Conservation (phyloP, 2,113 vertebrate genomes). For the Serinus canaria region DNA sequence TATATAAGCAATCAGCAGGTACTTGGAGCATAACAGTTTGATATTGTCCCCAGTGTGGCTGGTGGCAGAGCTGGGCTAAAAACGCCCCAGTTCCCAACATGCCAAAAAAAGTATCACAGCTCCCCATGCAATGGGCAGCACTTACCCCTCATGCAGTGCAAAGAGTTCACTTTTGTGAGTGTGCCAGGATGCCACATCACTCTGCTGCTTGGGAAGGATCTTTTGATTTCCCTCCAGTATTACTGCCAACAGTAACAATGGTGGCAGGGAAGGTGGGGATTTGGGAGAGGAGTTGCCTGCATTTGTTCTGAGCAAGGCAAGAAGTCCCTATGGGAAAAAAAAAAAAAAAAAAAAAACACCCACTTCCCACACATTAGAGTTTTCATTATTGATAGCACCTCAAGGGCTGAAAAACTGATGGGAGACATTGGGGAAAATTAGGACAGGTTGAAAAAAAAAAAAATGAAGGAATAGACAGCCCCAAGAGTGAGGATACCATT, state of each 20-base stretch:
- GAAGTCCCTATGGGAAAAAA: neutral
- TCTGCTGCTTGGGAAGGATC: neutral
- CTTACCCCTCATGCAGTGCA: fast-evolving
- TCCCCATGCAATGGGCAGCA: neutral
- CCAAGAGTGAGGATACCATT: constrained; percentile 5
- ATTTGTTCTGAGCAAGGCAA: neutral
- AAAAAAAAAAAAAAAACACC: neutral
- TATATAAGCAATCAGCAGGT: neutral
- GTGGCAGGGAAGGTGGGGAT: neutral
- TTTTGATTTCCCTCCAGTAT: neutral
- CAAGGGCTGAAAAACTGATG: neutral
- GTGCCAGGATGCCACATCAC: neutral
- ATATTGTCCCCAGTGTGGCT: neutral
- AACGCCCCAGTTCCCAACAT: fast-evolving
- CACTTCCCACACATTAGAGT: neutral
- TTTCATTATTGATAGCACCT: neutral
- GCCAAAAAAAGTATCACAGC: neutral
- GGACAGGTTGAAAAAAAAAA: neutral
- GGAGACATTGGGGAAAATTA: constrained; percentile 10
- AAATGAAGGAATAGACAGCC: neutral
- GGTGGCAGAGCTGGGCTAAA: neutral
- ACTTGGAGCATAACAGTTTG: neutral
- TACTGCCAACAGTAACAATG: neutral
- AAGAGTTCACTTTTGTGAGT: neutral
- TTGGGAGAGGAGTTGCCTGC: neutral